Evolutionary conservation across 2,888 invertebrate species (phyloP).

Genomic region (Polymixis lichenea): DNA sequence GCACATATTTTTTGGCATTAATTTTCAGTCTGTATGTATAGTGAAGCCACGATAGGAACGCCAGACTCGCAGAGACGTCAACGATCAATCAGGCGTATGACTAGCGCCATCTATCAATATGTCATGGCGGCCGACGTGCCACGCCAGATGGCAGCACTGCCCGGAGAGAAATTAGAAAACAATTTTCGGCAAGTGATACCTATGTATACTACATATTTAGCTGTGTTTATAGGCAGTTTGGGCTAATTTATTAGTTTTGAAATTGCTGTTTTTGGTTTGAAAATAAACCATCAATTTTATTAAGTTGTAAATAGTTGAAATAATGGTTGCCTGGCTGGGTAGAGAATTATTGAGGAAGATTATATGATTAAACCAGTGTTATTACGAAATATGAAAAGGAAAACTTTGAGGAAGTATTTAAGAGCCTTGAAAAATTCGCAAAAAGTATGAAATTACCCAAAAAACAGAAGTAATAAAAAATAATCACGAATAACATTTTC

Average conservation of each 20-base stretch:
- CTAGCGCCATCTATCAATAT: constrained; percentile 89
- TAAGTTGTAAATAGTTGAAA: constrained; percentile 50
- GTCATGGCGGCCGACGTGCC: constrained; percentile 79
- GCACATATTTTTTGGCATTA: constrained; percentile 55
- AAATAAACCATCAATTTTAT: constrained; percentile 45
- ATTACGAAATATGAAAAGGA: constrained; percentile 13
- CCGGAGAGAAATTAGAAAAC: constrained; percentile 85
- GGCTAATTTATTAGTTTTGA: constrained; percentile 43
- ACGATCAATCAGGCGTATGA: constrained; percentile 86
- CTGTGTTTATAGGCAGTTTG: constrained; percentile 50
- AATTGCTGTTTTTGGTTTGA: constrained; percentile 32
- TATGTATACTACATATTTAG: constrained; percentile 54
- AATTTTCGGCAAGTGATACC: constrained; percentile 80
- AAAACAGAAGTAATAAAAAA: constrained; percentile 61
- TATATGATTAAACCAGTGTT: constrained; percentile 32
- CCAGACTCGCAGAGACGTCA: constrained; percentile 81
- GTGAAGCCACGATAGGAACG: constrained; percentile 61
- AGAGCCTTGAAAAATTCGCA: constrained; percentile 23
- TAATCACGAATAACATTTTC: constrained; percentile 64
- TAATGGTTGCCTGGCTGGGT: constrained; percentile 12
- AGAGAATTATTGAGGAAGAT: constrained; percentile 23
- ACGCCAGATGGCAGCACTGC: constrained; percentile 87
- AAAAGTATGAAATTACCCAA: constrained; percentile 49
- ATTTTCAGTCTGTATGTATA: constrained; percentile 58
- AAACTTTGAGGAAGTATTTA: constrained; percentile 47